phyloP scores from a whole-genome alignment of 2,888 invertebrate genomes.

The Rhamnusium bicolor region DNA sequence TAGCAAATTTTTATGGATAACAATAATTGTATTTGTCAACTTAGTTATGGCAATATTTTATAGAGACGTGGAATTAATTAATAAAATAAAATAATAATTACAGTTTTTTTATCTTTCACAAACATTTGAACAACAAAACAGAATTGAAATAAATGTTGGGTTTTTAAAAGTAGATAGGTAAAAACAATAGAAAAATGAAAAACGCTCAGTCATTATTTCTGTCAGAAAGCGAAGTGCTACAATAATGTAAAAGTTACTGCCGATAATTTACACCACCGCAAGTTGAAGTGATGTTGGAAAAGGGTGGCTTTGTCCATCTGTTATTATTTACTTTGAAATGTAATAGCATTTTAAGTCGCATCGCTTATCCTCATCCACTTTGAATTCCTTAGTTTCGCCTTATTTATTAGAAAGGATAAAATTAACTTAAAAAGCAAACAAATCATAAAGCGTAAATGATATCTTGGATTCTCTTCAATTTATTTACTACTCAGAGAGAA shows the following conservation, averaged over 20 bases:
- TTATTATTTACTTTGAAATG: constrained; percentile 36
- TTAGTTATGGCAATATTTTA: too few relatives aligned
- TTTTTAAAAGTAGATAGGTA: neutral
- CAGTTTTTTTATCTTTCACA: neutral
- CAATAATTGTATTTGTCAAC: too few relatives aligned
- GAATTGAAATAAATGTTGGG: neutral
- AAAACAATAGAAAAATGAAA: constrained; percentile 36
- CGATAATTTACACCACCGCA: constrained; percentile 37
- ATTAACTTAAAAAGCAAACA: neutral
- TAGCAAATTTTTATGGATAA: too few relatives aligned
- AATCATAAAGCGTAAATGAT: neutral
- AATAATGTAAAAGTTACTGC: constrained; percentile 40
- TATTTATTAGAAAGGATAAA: neutral
- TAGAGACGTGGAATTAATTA: too few relatives aligned
- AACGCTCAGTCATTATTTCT: constrained; percentile 31
- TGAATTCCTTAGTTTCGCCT: constrained; percentile 22
- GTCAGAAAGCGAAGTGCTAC: constrained; percentile 33
- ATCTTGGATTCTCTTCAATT: neutral
- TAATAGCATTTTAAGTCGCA: constrained; percentile 32
- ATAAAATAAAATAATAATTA: too few relatives aligned
- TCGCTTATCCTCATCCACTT: constrained; percentile 14
- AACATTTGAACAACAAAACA: neutral
- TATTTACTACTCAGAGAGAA: neutral
- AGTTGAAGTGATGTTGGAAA: constrained; percentile 32
- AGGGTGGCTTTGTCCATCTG: constrained; percentile 30